A percentile compares a stretch with the other conserved stretches of the same genome.
Evolutionary conservation across 2,888 invertebrate species (phyloP).

Genomic region (Eristalinus sepulchralis): DNA sequence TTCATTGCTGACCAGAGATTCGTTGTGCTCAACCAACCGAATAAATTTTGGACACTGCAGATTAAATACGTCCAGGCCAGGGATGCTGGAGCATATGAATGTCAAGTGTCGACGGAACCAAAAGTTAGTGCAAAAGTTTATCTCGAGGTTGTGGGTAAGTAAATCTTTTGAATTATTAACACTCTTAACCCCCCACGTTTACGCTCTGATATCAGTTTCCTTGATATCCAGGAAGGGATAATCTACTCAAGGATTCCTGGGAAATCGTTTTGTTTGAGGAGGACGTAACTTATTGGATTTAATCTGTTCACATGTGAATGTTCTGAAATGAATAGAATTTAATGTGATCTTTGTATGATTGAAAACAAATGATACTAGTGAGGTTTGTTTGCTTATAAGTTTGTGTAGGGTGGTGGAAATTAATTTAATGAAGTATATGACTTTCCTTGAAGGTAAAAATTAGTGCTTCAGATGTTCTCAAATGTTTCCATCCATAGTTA

Average conservation of each 20-base stretch:
- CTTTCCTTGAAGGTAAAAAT: no score
- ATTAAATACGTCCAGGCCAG: constrained; percentile 94
- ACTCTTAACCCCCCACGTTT: constrained; percentile 19
- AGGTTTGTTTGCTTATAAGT: not conserved
- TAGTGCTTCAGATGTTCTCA: no score
- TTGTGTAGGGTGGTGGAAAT: no score
- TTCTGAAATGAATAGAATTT: not conserved
- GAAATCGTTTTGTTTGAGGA: constrained; percentile 16
- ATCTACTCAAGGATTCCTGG: constrained; percentile 42
- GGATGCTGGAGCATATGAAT: constrained; percentile 95
- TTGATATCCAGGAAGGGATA: constrained; percentile 27
- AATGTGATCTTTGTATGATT: not conserved
- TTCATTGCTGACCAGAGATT: constrained; percentile 97
- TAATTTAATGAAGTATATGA: no score
- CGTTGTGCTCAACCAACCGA: constrained; percentile 86
- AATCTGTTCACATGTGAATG: not conserved
- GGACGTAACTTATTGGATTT: not conserved
- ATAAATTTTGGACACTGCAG: constrained; percentile 90
- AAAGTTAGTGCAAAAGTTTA: constrained; percentile 96
- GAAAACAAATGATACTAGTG: not conserved
- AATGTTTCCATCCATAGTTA: no score
- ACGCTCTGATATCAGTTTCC: not conserved
- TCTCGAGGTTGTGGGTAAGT: constrained; percentile 95
- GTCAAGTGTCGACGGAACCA: constrained; percentile 96
- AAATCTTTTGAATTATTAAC: constrained; percentile 48